A percentile compares a stretch with the other conserved stretches of the same genome.
phyloP scores from a whole-genome alignment of 1,140 invertebrate species.

The Charaxes varanes region DNA sequence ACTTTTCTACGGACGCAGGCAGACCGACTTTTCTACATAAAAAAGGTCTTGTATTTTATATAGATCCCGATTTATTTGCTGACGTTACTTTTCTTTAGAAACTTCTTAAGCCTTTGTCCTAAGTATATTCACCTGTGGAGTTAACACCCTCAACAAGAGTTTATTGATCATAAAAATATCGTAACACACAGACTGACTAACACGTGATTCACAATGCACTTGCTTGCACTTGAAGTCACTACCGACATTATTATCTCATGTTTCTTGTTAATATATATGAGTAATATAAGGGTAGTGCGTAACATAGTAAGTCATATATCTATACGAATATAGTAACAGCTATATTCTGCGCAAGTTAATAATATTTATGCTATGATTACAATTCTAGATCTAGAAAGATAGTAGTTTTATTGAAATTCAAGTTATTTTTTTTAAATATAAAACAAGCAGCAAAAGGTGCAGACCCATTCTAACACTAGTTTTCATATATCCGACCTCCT shows the following conservation, averaged over 20 bases:
- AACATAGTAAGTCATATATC: no score
- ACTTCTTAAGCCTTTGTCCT: constrained; percentile 3
- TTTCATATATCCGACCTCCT: no score
- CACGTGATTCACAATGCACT: constrained; percentile 34
- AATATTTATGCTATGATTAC: no score
- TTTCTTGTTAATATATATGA: constrained; percentile 16
- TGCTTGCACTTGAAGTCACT: constrained; percentile 14
- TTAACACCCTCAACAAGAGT: constrained; percentile 20
- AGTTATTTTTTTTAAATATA: no score
- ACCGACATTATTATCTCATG: constrained; percentile 13
- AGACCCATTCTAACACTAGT: no score
- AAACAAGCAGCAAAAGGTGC: no score
- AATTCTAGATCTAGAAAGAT: no score
- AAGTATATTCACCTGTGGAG: constrained; percentile 15
- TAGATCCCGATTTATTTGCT: not conserved
- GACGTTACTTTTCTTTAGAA: not conserved
- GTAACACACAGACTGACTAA: constrained; percentile 32
- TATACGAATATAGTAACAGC: no score
- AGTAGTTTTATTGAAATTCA: no score
- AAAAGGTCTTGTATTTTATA: not conserved
- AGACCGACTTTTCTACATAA: not conserved
- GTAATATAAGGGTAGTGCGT: not conserved
- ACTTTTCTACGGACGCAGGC: no score
- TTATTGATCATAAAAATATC: constrained; percentile 31
- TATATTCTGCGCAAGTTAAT: no score